These are phyloP conservation scores for Oxytorus armatus DNA, from an alignment of 2,888 invertebrate genomes.

Conservation along the genomic window DNA sequence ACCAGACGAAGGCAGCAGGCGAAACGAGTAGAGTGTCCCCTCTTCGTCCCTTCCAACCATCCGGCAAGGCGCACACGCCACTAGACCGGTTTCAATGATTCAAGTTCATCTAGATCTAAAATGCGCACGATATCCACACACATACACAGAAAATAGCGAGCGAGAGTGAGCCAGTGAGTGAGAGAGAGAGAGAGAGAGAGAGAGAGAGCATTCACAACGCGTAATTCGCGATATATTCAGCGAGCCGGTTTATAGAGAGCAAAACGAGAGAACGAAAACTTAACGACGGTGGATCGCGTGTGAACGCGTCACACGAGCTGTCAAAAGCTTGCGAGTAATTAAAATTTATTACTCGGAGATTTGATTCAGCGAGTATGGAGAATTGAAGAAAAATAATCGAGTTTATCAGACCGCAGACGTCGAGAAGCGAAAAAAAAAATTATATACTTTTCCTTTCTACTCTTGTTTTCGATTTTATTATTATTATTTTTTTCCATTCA, in stretches of 20 bases:
- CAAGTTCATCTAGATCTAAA: constrained; percentile 80
- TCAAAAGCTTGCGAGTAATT: constrained; percentile 53
- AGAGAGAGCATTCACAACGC: constrained; percentile 1
- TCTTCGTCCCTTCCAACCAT: constrained; percentile 6
- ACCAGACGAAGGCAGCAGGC: not conserved
- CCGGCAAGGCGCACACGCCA: constrained; percentile 43
- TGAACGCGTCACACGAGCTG: constrained; percentile 51
- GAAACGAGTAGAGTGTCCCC: constrained; percentile 21
- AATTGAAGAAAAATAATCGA: constrained; percentile 7
- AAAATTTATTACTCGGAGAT: constrained; percentile 52
- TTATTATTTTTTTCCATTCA: too few species aligned
- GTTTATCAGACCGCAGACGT: constrained; percentile 14
- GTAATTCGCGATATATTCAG: constrained; percentile 33
- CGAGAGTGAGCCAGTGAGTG: constrained; percentile 1
- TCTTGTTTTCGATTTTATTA: too few species aligned
- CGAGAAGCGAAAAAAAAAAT: too few species aligned
- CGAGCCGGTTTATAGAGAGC: constrained; percentile 58
- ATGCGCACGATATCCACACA: constrained; percentile 54
- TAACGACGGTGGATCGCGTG: constrained; percentile 48
- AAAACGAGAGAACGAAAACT: constrained; percentile 16
- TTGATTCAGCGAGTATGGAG: constrained; percentile 14
- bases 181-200: constrained; percentile 15
- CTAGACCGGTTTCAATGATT: constrained; percentile 80
- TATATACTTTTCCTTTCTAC: too few species aligned
- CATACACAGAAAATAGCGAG: constrained; percentile 9